These are phyloP conservation scores for Mnemiopsis leidyi DNA, from an alignment of 37 sponge, comb jelly and placozoan genomes.

Conservation along the genomic window DNA sequence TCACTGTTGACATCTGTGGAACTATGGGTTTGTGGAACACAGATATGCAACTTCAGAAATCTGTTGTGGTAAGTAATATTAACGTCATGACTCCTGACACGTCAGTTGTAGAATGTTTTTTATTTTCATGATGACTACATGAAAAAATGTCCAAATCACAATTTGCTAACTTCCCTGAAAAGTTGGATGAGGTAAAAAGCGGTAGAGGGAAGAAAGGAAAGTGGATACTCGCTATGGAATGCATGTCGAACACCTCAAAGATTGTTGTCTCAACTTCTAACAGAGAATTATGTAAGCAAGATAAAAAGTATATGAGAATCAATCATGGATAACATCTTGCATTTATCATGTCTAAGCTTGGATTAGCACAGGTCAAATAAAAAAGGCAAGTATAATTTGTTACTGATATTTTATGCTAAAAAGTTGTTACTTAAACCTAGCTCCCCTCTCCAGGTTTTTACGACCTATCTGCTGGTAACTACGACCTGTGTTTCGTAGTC, in stretches of 20 bases:
- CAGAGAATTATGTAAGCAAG: conserved; percentile 77
- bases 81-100: too few relatives aligned
- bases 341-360: too few relatives aligned
- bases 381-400: too few relatives aligned
- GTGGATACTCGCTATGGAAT: conserved; percentile 38
- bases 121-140: too few relatives aligned
- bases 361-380: too few relatives aligned
- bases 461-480: conserved; percentile 76
- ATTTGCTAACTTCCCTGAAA: too few relatives aligned
- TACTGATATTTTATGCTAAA: too few relatives aligned
- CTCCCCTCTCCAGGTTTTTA: conserved; percentile 69
- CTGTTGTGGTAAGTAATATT: conserved; percentile 71
- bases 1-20: conserved; percentile 79
- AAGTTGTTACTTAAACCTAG: too few relatives aligned
- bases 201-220: conserved; percentile 33
- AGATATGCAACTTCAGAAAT: conserved; percentile 72
- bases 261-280: conserved; percentile 77
- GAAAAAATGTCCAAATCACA: too few relatives aligned
- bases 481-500: conserved; percentile 73
- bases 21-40: conserved; percentile 82
- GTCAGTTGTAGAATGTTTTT: too few relatives aligned
- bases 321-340: too few relatives aligned
- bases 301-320: too few relatives aligned
- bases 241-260: conserved; percentile 78
- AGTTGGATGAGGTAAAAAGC: background rate